Conservation (phyloP, 2,113 vertebrate species). For the Orcinus orca region DNA sequence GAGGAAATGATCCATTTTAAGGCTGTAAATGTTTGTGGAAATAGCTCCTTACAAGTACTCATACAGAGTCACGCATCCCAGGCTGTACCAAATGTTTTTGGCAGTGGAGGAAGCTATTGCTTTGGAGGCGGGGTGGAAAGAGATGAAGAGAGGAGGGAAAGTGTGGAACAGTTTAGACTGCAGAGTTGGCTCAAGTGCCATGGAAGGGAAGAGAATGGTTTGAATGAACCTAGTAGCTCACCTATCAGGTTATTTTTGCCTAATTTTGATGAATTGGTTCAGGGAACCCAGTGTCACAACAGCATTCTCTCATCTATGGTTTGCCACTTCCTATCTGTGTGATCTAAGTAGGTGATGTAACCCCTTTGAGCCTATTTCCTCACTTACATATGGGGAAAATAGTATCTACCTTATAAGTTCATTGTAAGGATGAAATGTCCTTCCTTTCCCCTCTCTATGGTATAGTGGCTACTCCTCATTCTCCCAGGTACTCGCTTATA, state of each 20-base stretch:
- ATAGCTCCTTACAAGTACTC: slow-evolving; percentile 42
- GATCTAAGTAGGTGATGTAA: not conserved
- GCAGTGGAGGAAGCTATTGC: not conserved
- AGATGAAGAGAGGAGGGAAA: not conserved
- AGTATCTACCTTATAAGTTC: not conserved
- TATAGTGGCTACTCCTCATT: not conserved
- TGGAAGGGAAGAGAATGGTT: not conserved
- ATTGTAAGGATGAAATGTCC: not conserved
- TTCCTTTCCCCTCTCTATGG: not conserved
- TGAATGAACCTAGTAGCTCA: not conserved
- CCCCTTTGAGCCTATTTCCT: not conserved
- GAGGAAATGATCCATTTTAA: slow-evolving; percentile 55
- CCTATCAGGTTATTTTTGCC: not conserved
- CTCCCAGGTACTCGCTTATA: not conserved
- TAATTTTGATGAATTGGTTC: slow-evolving; percentile 31
- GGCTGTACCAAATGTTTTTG: slow-evolving; percentile 15
- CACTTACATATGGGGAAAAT: not conserved
- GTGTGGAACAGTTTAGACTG: not conserved
- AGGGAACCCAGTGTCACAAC: not conserved
- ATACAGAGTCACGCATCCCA: not conserved
- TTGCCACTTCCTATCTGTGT: not conserved
- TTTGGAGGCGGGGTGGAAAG: not conserved
- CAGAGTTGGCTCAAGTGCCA: not conserved
- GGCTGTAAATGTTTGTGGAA: slow-evolving; percentile 58
- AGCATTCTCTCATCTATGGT: not conserved